phyloP scores from a whole-genome alignment of 2,113 vertebrate genomes.

The Dipodomys merriami region DNA sequence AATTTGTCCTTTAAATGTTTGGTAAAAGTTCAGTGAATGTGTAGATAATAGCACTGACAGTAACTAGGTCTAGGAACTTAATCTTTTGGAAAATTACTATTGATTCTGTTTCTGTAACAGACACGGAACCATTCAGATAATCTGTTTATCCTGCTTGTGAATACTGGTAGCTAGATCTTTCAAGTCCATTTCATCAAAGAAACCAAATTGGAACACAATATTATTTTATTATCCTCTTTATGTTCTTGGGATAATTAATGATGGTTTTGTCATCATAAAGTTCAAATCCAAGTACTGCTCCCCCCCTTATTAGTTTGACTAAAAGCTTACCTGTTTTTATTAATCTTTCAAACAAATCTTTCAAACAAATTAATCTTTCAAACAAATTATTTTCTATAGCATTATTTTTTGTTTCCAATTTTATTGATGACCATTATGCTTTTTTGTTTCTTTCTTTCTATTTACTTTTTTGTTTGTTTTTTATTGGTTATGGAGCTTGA shows the following conservation, averaged over 20 bases:
- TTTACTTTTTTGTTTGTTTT: no score
- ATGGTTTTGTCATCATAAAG: background rate
- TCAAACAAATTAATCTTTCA: no score
- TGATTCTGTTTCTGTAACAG: background rate
- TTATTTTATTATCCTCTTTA: background rate
- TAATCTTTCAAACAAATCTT: background rate
- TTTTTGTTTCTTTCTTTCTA: background rate
- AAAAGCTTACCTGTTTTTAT: no score
- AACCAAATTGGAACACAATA: background rate
- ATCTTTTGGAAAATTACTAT: conserved; percentile 7
- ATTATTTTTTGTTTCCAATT: background rate
- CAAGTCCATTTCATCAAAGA: background rate
- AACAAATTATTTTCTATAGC: no score
- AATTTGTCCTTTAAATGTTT: background rate
- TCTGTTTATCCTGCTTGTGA: background rate
- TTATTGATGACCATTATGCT: background rate
- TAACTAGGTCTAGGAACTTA: background rate
- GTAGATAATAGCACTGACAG: background rate
- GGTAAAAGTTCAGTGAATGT: background rate
- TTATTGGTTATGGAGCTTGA: no score
- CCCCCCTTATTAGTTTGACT: background rate
- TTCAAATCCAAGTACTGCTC: background rate
- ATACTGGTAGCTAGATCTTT: background rate
- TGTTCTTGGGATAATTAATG: background rate
- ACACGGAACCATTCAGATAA: background rate